Base-by-base conservation (phyloP, 2,797 vertebrate species). In the Eurystomus glaucurus region DNA sequence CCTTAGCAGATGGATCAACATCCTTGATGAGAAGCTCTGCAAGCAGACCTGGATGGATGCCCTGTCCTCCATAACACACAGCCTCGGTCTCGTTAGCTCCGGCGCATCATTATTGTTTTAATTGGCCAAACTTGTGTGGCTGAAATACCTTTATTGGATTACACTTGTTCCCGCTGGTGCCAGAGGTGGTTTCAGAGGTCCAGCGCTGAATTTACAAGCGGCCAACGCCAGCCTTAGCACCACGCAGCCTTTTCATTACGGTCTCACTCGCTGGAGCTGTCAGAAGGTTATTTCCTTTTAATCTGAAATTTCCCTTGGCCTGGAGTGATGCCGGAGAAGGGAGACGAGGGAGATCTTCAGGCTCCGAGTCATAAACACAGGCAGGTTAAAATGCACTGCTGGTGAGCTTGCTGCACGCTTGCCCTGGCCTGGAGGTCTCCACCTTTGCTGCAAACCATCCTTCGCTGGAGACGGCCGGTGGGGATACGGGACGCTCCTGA, bases 381-480 rank as follows among this genome's bases (percentile, higher is more conserved):
- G 39, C 39, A 82, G 51, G 62, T 68, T 54, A 58, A 48, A 66
- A 45, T 1, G 26, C 6, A 10, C 7, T 10, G n/a, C 28, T 22
- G 55, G 11, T 4, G 8, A 52, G 37, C 21, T 31, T 3, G 13
- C 60, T 33, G 54, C 60, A n/a, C 1, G 8, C 21, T 31, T 55
- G 48, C 12, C 33, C 81, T 4, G 2, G 11, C 69, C 78, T 77
- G 33, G 41, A 84, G 48, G 35, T 69, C 45, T 29, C 60, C 22
- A 31, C 11, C 54, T 46, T 46, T 16, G 26, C 28, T 70, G 31
- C 18, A 17, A 74, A 21, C 13, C 8, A 8, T 21, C 41, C 55
- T 37, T 28, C 0, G 0, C 76, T n/a, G 21, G 35, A 23, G 61
- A 50, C 5, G 17, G 35, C 17, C 2, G 2, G 23, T 0, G 2